These are phyloP conservation scores for Drosophila neotestacea DNA, from an alignment of 2,888 invertebrate species.

Conservation along the genomic window DNA sequence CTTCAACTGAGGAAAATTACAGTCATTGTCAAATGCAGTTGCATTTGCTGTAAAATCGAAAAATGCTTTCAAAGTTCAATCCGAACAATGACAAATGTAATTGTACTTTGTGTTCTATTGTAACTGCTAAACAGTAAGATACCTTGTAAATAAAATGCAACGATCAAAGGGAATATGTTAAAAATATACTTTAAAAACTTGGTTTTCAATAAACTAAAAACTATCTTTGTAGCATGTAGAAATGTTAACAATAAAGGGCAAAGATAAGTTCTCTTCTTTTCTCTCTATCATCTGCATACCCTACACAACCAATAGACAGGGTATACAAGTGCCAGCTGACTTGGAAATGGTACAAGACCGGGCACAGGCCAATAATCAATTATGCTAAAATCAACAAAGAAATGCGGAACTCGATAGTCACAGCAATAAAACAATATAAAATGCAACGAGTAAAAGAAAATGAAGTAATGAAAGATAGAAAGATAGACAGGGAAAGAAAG, in stretches of 20 bases:
- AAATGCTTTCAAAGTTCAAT: slow-evolving; percentile 62
- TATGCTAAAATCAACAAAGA: slow-evolving; percentile 61
- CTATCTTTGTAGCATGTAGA: too few relatives aligned
- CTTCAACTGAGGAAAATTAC: slow-evolving; percentile 62
- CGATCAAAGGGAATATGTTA: not conserved
- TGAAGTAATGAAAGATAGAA: not conserved
- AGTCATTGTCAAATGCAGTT: slow-evolving; percentile 70
- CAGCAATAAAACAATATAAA: slow-evolving; percentile 65
- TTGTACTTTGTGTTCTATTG: slow-evolving; percentile 7
- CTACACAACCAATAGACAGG: not conserved
- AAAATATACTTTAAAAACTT: too few relatives aligned
- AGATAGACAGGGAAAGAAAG: slow-evolving; percentile 2
- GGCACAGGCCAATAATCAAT: slow-evolving; percentile 62
- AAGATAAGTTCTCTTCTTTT: too few relatives aligned
- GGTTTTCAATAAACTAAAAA: too few relatives aligned
- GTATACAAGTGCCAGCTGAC: slow-evolving; percentile 12
- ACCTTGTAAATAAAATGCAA: slow-evolving; percentile 5
- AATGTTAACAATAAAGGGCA: too few relatives aligned
- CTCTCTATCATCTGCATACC: not conserved
- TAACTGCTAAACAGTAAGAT: not conserved
- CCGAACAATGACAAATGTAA: slow-evolving; percentile 34
- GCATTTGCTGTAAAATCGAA: slow-evolving; percentile 45
- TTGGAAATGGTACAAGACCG: slow-evolving; percentile 12
- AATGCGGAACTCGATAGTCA: slow-evolving; percentile 60
- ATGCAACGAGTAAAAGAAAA: slow-evolving; percentile 42